phyloP scores from a whole-genome alignment of 2,113 vertebrate genomes.

The Pelodiscus sinensis region DNA sequence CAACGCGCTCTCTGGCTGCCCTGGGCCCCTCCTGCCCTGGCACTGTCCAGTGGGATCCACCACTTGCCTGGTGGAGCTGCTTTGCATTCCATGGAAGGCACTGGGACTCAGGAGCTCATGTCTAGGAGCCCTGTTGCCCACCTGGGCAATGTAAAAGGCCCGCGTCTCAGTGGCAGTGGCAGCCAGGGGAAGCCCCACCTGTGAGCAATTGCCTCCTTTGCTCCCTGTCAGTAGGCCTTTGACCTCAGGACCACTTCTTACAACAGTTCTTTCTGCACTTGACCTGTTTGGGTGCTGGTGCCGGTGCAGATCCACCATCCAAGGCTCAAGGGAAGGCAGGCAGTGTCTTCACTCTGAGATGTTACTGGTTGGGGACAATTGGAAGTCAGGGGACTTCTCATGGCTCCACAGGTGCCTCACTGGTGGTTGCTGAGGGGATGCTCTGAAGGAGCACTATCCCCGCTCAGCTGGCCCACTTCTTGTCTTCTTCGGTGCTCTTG shows the following conservation, averaged over 20 bases:
- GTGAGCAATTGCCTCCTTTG: too few relatives aligned
- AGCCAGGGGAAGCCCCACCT: too few relatives aligned
- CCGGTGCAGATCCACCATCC: neutral
- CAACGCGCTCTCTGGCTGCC: too few relatives aligned
- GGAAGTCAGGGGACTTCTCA: neutral
- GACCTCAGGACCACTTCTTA: neutral
- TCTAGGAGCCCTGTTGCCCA: too few relatives aligned
- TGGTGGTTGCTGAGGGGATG: neutral
- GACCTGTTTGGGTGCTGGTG: neutral
- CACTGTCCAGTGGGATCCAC: too few relatives aligned
- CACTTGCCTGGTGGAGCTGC: too few relatives aligned
- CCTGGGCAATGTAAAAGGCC: too few relatives aligned
- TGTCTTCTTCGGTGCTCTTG: neutral
- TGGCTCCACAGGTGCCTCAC: neutral
- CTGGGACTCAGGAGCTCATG: too few relatives aligned
- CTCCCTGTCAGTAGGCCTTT: too few relatives aligned
- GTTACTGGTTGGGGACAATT: neutral
- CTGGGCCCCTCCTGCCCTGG: too few relatives aligned
- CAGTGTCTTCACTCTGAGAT: neutral
- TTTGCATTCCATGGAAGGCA: too few relatives aligned
- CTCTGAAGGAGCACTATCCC: neutral
- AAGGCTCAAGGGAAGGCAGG: neutral
- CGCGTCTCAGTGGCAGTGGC: too few relatives aligned
- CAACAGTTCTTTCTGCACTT: neutral
- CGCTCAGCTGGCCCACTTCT: neutral